A percentile compares a stretch with the other conserved stretches of the same genome.
These are phyloP conservation scores for Diadromus collaris DNA, from an alignment of 2,888 invertebrate genomes.

Conservation along the genomic window DNA sequence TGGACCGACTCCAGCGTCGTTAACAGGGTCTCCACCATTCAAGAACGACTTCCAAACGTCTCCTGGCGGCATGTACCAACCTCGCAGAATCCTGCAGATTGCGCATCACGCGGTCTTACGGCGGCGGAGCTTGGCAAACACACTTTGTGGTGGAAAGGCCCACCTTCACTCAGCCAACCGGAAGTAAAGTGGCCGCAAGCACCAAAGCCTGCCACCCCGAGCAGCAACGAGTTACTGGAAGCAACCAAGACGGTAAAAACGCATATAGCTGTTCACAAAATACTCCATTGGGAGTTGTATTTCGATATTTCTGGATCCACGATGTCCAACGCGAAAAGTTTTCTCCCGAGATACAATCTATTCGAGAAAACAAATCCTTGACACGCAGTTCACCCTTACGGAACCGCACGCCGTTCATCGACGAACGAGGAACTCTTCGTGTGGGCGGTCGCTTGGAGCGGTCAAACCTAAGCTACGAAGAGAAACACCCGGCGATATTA, in stretches of 20 bases:
- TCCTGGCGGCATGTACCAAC: conserved; percentile 68
- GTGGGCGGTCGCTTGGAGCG: conserved; percentile 36
- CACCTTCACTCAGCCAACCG: conserved; percentile 27
- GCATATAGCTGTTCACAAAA: neutral
- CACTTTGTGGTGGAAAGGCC: conserved; percentile 62
- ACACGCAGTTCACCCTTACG: neutral
- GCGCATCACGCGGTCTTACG: conserved; percentile 68
- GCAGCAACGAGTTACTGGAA: neutral
- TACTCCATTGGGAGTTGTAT: conserved; percentile 15
- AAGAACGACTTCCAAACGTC: conserved; percentile 57
- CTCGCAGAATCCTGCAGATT: conserved; percentile 70
- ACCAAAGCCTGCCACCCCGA: neutral
- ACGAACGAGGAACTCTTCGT: conserved; percentile 1
- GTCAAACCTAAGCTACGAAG: conserved; percentile 15
- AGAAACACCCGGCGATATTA: conserved; percentile 45
- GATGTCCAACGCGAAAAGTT: neutral
- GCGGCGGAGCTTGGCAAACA: conserved; percentile 53
- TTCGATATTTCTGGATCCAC: conserved; percentile 21
- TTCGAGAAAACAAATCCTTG: neutral
- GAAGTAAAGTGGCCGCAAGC: neutral
- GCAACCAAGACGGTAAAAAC: neutral
- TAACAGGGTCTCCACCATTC: conserved; percentile 70
- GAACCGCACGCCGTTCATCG: neutral
- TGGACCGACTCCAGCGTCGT: conserved; percentile 65
- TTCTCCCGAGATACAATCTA: neutral